A percentile compares a stretch with the other conserved stretches of the same genome.
Evolutionary conservation across 37 sponge, comb jelly and placozoan species (phyloP).

Genomic region (Dysidea cf. avara): DNA sequence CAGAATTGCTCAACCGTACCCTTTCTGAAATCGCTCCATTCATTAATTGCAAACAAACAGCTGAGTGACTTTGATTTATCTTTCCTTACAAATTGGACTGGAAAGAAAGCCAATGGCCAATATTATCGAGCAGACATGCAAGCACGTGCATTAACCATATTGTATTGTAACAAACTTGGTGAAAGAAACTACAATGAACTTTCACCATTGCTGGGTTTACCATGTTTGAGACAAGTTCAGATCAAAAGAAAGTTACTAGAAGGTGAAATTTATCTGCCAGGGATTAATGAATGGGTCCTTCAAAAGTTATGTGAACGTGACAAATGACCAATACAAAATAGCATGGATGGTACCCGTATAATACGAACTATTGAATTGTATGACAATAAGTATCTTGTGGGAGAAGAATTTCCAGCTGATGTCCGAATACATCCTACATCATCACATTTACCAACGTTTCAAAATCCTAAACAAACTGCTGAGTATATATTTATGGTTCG

Average conservation of each 20-base stretch:
- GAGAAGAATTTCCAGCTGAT: conserved; percentile 10
- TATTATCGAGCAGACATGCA: conserved; percentile 14
- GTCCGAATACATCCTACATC: not conserved
- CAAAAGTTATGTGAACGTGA: too few relatives aligned
- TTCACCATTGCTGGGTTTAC: conserved; percentile 29
- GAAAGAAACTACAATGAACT: conserved; percentile 13
- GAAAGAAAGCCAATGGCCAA: conserved; percentile 11
- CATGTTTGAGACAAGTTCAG: conserved; percentile 5
- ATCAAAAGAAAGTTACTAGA: not conserved
- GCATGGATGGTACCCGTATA: too few relatives aligned
- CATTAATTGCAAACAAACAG: not conserved
- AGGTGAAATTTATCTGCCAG: too few relatives aligned
- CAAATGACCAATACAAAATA: too few relatives aligned
- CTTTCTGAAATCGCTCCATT: not conserved
- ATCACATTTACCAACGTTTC: not conserved
- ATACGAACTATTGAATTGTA: too few relatives aligned
- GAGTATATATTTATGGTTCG: not conserved
- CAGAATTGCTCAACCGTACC: not conserved
- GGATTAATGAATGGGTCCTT: too few relatives aligned
- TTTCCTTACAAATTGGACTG: conserved; percentile 17
- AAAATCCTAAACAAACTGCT: not conserved
- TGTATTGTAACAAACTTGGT: conserved; percentile 12
- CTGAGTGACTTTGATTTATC: conserved; percentile 4
- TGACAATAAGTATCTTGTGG: conserved; percentile 14
- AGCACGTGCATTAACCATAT: conserved; percentile 13